phyloP scores from a whole-genome alignment of 2,113 vertebrate species.

The Falcunculus frontatus region DNA sequence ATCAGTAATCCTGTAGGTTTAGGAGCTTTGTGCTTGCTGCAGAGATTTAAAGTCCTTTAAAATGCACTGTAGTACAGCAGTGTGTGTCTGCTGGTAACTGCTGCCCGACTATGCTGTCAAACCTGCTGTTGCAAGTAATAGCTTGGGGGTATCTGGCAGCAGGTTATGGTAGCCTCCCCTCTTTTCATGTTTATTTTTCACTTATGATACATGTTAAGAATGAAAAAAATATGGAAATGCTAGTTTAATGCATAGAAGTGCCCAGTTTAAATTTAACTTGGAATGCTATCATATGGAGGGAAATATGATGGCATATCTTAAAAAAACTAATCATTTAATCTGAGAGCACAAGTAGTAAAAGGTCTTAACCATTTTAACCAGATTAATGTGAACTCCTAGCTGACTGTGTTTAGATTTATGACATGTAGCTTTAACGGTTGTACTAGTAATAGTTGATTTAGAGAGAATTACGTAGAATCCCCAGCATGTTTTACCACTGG shows the following conservation, averaged over 20 bases:
- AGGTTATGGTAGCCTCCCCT: neutral
- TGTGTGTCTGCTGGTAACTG: neutral
- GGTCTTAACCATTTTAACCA: neutral
- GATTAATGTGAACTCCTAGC: neutral
- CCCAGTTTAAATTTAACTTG: neutral
- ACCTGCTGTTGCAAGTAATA: neutral
- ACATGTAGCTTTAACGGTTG: neutral
- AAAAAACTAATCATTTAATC: constrained; percentile 5
- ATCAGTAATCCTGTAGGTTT: neutral
- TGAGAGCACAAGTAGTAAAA: neutral
- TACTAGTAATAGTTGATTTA: neutral
- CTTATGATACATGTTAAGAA: neutral
- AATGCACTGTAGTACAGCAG: neutral
- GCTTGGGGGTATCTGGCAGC: neutral
- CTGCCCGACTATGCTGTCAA: neutral
- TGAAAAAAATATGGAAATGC: neutral
- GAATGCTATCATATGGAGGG: neutral
- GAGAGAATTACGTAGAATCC: neutral
- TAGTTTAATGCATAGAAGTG: neutral
- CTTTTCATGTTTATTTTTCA: neutral
- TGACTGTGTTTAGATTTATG: neutral
- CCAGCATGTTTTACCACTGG: neutral
- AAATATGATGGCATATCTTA: neutral
- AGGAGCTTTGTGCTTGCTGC: neutral
- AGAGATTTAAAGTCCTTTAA: neutral